Percentiles rank a stretch among this genome's conserved stretches.
These are phyloP conservation scores for Catagonus wagneri DNA, from an alignment of 2,113 vertebrate genomes.

Conservation along the genomic window DNA sequence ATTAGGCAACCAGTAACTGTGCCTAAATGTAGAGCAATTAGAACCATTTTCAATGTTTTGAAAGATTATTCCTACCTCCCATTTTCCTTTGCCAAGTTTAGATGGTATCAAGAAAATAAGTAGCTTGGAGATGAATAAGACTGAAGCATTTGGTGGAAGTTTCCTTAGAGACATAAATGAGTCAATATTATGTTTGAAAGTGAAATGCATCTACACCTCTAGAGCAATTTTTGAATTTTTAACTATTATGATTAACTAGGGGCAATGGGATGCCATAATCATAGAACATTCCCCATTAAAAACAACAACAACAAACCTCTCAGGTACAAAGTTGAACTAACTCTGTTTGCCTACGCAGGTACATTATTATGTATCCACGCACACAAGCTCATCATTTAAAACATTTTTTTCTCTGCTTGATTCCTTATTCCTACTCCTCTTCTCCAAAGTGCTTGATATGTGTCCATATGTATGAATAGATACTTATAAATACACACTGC, in stretches of 20 bases:
- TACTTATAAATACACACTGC: not conserved
- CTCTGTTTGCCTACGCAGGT: not conserved
- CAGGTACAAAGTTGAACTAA: not conserved
- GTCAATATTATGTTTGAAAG: conserved; percentile 22
- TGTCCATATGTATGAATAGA: not conserved
- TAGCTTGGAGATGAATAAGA: not conserved
- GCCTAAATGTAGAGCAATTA: conserved; percentile 72
- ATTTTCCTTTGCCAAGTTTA: conserved; percentile 58
- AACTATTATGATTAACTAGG: conserved; percentile 65
- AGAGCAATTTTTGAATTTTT: conserved; percentile 58
- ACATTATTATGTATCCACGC: not conserved
- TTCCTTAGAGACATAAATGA: not conserved
- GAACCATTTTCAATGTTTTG: conserved; percentile 72
- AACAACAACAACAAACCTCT: not conserved
- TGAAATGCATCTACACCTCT: not conserved
- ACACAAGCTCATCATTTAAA: not conserved
- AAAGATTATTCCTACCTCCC: conserved; percentile 58
- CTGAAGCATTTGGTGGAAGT: not conserved
- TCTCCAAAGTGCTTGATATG: not conserved
- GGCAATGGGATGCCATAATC: conserved; percentile 2
- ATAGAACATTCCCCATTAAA: not conserved
- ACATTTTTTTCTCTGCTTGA: not conserved
- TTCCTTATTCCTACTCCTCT: not conserved
- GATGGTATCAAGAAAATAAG: conserved; percentile 73
- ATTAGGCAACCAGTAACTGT: conserved; percentile 67